phyloP scores from a whole-genome alignment of 2,113 vertebrate genomes.

The Hystrix brachyura region DNA sequence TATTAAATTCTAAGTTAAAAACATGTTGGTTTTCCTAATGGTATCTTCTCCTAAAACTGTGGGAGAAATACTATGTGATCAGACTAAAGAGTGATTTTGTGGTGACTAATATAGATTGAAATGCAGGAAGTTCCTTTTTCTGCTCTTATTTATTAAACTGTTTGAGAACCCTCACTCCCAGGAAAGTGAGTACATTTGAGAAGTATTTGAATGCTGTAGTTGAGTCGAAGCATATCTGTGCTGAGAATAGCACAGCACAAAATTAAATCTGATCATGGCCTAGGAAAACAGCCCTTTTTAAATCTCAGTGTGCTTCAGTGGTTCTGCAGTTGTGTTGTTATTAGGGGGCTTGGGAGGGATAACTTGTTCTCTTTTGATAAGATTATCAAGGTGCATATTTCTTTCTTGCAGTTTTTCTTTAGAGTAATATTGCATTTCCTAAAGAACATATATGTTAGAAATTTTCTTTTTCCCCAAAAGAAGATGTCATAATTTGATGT shows the following conservation, averaged over 20 bases:
- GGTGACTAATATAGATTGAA: background rate
- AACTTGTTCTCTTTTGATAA: constrained; percentile 4
- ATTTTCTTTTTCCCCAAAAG: constrained; percentile 30
- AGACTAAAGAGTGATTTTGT: background rate
- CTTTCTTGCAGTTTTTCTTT: constrained; percentile 16
- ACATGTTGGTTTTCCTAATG: background rate
- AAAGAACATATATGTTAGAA: background rate
- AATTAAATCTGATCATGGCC: constrained; percentile 30
- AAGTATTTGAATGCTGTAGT: constrained; percentile 39
- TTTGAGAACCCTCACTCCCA: background rate
- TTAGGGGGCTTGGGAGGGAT: background rate
- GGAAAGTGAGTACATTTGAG: background rate
- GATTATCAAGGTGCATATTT: background rate
- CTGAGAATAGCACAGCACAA: background rate
- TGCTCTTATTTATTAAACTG: background rate
- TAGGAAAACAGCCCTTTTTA: background rate
- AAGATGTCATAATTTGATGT: background rate
- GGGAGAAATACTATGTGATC: constrained; percentile 30
- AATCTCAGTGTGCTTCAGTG: background rate
- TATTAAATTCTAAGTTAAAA: constrained; percentile 54
- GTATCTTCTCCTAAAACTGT: constrained; percentile 18
- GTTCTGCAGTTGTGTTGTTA: background rate
- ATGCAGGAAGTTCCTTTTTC: background rate
- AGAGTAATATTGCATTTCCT: background rate
- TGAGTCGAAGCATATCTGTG: background rate